Evolutionary conservation across 2,888 invertebrate species (phyloP), one percentile per base, ranked within the genome.

Genomic region (Dolomedes plantarius): DNA sequence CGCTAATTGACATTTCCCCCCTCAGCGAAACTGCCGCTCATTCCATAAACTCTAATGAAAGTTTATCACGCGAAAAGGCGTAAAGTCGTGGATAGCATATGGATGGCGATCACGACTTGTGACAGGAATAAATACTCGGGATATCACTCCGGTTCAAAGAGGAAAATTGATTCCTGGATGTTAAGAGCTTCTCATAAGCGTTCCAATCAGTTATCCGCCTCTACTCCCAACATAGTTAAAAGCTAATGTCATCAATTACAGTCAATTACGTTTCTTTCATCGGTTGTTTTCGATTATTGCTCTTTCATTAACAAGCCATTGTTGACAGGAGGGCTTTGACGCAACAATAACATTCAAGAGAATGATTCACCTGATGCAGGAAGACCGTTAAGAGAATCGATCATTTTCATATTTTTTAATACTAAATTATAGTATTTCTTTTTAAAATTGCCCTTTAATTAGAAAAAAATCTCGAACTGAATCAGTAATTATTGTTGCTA

Each of bases 1-100:
- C 19, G 71, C 79, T 79, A 79, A 79, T 79, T 79, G 72, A 73
- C 56, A 56, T 56, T 56, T 72, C 65, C 72, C 31, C 68, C 41
- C n/a, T n/a, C 71, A 11, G 62, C 41, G n/a, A 41, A 13, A 3
- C 32, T 27, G 31, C 32, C 50, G 41, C 72, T 73, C 31, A 67
- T 65, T 64, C 50, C 32, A 64, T 39, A 78, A 9, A 29, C 19
- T 23, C 23, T 78, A 78, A 78, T 78, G 39, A 62, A 7, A 41
- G 28, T 27, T 50, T 50, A 19, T 72, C 79, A 79, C 79, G 79
- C 62, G 46, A 29, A 27, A 23, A 65, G 79, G 79, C 65, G 79
- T 39, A 56, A 56, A 56, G 23, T 56, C 56, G 56, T 56, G 65
- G 7, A 29, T n/a, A 65, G 29, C 13, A 65, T 65, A 65, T 29